Percentiles rank a stretch among this genome's conserved stretches.
Evolutionary conservation across 1,140 invertebrate species (phyloP).

Genomic region (Caenorhabditis briggsae): DNA sequence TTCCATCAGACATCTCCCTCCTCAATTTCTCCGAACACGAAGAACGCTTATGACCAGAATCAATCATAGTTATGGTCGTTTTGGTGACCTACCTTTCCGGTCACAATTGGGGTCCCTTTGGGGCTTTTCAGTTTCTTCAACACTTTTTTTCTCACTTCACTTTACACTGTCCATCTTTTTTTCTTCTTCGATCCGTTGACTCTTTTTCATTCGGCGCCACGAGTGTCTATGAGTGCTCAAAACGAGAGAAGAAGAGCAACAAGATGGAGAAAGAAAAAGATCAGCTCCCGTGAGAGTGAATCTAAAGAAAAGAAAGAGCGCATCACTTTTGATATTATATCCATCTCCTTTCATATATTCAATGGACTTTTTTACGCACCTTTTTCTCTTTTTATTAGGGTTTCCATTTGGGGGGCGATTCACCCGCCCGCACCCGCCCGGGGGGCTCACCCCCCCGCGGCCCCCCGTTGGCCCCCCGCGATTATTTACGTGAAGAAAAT

Average conservation of each 20-base stretch:
- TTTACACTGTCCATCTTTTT: slow-evolving; percentile 31
- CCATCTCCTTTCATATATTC: not conserved
- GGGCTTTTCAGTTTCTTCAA: not conserved
- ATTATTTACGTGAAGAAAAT: too few species aligned
- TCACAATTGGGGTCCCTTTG: slow-evolving; percentile 19
- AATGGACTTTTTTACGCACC: too few species aligned
- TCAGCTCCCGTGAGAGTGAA: slow-evolving; percentile 42
- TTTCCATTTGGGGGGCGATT: too few species aligned
- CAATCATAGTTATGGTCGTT: slow-evolving; percentile 17
- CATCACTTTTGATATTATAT: slow-evolving; percentile 45
- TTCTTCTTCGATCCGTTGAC: not conserved
- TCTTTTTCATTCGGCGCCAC: slow-evolving; percentile 37
- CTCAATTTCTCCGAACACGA: not conserved
- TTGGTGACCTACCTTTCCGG: slow-evolving; percentile 51
- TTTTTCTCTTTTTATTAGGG: too few species aligned
- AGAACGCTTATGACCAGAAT: not conserved
- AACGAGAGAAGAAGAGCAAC: slow-evolving; percentile 37
- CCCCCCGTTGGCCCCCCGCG: too few species aligned
- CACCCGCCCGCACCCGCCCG: too few species aligned
- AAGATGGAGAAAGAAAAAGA: slow-evolving; percentile 46
- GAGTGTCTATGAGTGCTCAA: slow-evolving; percentile 48
- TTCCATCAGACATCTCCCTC: slow-evolving; percentile 38
- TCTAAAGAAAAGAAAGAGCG: not conserved
- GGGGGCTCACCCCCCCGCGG: too few species aligned
- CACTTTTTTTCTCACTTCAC: not conserved